phyloP scores from a whole-genome alignment of 2,113 vertebrate genomes.

The Conger conger region DNA sequence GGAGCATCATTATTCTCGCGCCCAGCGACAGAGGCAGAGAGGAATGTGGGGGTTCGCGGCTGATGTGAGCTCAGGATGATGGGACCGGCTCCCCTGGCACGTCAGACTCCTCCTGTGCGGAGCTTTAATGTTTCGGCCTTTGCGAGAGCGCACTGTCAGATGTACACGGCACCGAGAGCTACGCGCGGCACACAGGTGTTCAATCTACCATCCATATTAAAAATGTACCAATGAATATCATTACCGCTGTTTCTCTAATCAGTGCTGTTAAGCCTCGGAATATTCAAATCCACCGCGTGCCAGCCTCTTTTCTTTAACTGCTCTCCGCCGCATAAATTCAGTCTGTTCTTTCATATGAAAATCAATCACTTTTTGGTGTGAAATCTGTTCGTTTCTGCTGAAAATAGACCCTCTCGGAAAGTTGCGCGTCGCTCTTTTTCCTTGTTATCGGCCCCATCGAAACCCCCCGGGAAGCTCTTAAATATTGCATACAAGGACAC shows the following conservation, averaged over 20 bases:
- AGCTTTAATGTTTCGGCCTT: background rate
- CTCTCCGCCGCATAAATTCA: background rate
- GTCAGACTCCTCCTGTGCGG: background rate
- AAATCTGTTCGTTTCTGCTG: background rate
- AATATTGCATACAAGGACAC: background rate
- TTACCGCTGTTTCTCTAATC: background rate
- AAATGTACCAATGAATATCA: slow-evolving; percentile 7
- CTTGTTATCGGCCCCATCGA: background rate
- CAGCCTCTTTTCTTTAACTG: background rate
- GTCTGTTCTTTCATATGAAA: background rate
- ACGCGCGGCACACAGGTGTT: background rate
- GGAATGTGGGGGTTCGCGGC: background rate
- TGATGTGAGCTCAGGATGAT: background rate
- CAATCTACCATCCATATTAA: background rate
- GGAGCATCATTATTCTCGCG: background rate
- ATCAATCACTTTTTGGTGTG: background rate
- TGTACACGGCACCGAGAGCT: background rate
- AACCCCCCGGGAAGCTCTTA: background rate
- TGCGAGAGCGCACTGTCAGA: background rate
- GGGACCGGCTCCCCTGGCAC: background rate
- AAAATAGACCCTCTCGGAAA: background rate
- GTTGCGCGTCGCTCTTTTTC: background rate
- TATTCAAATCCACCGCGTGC: background rate
- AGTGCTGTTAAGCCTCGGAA: background rate
- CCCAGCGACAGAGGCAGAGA: background rate